Evolutionary conservation across 2,888 invertebrate species (phyloP), one percentile per base, ranked within the genome.

Genomic region (Athripsodes cinereus): DNA sequence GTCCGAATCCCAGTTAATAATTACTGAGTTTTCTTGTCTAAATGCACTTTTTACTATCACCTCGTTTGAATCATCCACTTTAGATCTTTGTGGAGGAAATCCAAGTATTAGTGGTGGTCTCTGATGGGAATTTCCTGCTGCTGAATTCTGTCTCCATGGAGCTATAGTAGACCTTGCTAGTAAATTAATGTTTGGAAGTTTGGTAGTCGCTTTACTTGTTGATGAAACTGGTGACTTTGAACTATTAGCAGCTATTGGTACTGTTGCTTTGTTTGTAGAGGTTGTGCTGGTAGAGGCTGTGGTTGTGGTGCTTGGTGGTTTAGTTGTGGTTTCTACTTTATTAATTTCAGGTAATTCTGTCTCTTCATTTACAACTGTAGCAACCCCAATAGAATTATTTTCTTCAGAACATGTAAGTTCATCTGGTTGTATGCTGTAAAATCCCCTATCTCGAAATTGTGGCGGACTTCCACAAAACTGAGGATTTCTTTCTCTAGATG

Each of bases 1-100:
- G 67, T 92, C 88, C 1, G 92, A 92, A 68, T 92, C 92, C 94
- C 94, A 95, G 69, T 92, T 90, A 64, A 95, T 91, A 66, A 92
- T 87, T 19, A 95, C 90, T 0, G 92, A 86, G 70, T 86, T 91
- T 67, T 92, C 93, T 72, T 91, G 89, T 63, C 90, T 78, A 69
- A 89, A 88, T 10, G 92, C 92, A 67, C 89, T 90, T 71, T 90
- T 90, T 31, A 93, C 90, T 64, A 89, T 83, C 20, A 94, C 90
- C 69, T 91, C 91, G 65, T 85, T 87, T 58, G 79, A 75, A 64
- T 87, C 86, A 64, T 81, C 83, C 52, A 85, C 77, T 66, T 86
- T 87, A 2, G 78, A 71, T 68, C 84, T 81, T 63, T 84, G 82
- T 22, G 83, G 84, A 6, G 85, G 85, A 67, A 83, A 87, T 61